Percentiles rank a stretch among this genome's conserved stretches.
Conservation (phyloP, 2,113 vertebrate species). For the Corynorhinus townsendii region DNA sequence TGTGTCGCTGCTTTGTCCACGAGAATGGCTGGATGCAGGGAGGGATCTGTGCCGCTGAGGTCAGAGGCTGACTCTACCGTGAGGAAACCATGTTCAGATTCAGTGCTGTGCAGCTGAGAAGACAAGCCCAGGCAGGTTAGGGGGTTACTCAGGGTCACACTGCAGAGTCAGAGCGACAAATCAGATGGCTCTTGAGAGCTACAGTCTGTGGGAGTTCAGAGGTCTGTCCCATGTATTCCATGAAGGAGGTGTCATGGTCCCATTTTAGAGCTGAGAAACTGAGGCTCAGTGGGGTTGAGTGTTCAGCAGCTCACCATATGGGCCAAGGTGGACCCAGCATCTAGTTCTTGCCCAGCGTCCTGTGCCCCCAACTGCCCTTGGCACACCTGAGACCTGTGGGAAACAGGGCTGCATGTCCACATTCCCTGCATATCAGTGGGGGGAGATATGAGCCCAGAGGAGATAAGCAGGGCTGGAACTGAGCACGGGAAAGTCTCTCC, state of each 20-base stretch:
- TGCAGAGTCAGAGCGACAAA: not conserved
- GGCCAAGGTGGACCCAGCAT: not conserved
- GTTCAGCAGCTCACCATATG: not conserved
- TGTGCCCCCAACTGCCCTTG: not conserved
- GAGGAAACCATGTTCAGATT: not conserved
- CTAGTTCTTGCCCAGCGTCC: not conserved
- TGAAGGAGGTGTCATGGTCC: accelerated
- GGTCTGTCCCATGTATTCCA: not conserved
- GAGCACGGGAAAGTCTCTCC: not conserved
- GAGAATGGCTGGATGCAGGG: not conserved
- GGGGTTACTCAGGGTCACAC: not conserved
- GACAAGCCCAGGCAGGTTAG: not conserved
- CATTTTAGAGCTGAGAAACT: not conserved
- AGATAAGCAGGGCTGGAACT: not conserved
- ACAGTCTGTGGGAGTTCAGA: not conserved
- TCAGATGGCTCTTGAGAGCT: not conserved
- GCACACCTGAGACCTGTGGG: not conserved
- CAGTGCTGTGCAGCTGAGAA: not conserved
- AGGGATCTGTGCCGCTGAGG: not conserved
- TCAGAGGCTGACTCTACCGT: not conserved
- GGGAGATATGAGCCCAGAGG: not conserved
- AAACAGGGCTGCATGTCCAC: not conserved
- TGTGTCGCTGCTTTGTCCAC: accelerated
- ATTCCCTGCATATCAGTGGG: not conserved
- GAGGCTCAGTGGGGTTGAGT: not conserved